Base-by-base conservation (phyloP, 2,888 invertebrate species). In the Pristionchus entomophagus region DNA sequence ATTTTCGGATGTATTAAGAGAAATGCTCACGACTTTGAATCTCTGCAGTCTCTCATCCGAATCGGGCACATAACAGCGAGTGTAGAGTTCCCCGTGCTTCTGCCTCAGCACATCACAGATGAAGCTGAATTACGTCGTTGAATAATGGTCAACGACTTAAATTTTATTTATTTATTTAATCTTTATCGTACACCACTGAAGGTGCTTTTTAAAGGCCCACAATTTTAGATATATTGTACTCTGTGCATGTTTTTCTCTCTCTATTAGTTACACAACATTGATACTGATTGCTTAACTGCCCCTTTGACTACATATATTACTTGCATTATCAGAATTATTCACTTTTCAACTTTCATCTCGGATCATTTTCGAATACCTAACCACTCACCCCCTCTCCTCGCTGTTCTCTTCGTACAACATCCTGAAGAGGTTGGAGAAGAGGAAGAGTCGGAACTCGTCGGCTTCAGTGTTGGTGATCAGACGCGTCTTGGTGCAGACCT, bases 11-110 rank as follows among this genome's bases (percentile, higher is more conserved):
- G n/a, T n/a, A n/a, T n/a, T n/a, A n/a, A n/a, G n/a, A n/a, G n/a
- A n/a, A n/a, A n/a, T n/a, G 38, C 38, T 38, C 22, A 81, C 81
- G 26, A 41, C 4, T 56, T 81, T 19, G 56, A 81, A 81, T 56
- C 81, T 88, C 14, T 59, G 35, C 35, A 89, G 88, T 78, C 89
- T 77, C 81, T 88, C 88, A 22, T 88, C 88, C 2, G 89, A 89
- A 77, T 90, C 88, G 10, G 90, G 92, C 22, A 92, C 92, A 84
- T 93, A 92, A 85, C 92, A 92, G 14, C 92, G 83, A 14, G 87
- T 89, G 85, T 93, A 93, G 12, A 92, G 80, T 78, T 93, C 91
- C 29, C 89, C 86, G 85, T 92, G 90, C 3, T 88, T 89, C 29
- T 87, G 78, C 35, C 89, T 88, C 12, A 91, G 89, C n/a, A 88